phyloP scores from a whole-genome alignment of 2,113 vertebrate species.

The Oceanites oceanicus region DNA sequence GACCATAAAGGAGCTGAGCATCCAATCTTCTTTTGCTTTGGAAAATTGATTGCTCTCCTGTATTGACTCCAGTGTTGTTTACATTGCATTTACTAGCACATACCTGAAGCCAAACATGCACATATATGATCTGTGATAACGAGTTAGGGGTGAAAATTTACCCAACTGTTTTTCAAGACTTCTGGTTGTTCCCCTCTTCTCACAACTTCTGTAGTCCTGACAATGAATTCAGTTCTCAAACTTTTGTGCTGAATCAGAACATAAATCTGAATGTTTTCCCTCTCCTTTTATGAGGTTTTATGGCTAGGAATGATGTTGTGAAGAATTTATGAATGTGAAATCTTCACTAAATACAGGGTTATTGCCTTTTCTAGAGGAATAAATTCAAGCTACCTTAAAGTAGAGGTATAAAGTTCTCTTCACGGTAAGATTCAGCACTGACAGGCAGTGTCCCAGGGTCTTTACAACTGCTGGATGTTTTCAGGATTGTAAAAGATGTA shows the following conservation, averaged over 20 bases:
- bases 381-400: slow-evolving; percentile 55
- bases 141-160: not conserved
- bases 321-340: slow-evolving; percentile 64
- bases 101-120: not conserved
- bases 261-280: slow-evolving; percentile 51
- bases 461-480: slow-evolving; percentile 38
- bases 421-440: slow-evolving; percentile 19
- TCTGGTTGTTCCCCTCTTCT: not conserved
- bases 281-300: slow-evolving; percentile 53
- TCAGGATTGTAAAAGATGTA: slow-evolving; percentile 19
- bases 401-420: slow-evolving; percentile 38
- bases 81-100: not conserved
- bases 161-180: not conserved
- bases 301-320: slow-evolving; percentile 24
- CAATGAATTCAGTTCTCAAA: slow-evolving; percentile 22
- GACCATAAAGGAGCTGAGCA: not conserved
- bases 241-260: slow-evolving; percentile 55
- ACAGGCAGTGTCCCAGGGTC: not conserved
- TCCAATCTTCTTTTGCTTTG: not conserved
- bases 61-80: not conserved
- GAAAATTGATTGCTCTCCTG: not conserved
- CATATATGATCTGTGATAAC: not conserved
- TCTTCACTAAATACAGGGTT: slow-evolving; percentile 60
- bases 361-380: slow-evolving; percentile 64
- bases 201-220: not conserved